These are phyloP conservation scores for Phylloscopus collybita DNA, from an alignment of 2,797 vertebrate species.

Conservation along the genomic window DNA sequence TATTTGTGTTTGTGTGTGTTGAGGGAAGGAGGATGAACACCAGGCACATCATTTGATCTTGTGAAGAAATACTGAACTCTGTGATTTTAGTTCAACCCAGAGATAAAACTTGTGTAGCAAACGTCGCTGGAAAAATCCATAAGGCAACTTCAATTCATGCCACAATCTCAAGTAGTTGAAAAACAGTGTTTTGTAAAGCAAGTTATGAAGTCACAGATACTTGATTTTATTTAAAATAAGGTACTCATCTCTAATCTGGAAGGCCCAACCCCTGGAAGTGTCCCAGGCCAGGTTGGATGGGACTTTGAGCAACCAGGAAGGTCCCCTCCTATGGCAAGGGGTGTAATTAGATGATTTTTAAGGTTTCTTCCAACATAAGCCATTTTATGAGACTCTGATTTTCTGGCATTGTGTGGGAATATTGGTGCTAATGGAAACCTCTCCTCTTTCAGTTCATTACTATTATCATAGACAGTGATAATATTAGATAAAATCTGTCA, in stretches of 20 bases:
- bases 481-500: neutral
- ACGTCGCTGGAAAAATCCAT: neutral
- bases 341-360: neutral
- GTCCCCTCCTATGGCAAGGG: neutral
- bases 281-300: neutral
- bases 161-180: neutral
- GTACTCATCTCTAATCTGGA: fast-evolving
- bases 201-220: neutral
- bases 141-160: neutral
- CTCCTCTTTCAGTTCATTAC: neutral
- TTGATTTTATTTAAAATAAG: neutral
- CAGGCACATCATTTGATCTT: neutral
- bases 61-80: neutral
- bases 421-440: neutral
- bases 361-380: neutral
- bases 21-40: neutral
- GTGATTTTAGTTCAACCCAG: neutral
- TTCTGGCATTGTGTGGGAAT: neutral
- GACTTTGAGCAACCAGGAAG: fast-evolving
- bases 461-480: neutral
- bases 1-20: neutral
- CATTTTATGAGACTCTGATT: neutral
- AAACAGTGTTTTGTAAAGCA: neutral
- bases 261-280: neutral
- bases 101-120: neutral